Percentiles rank a stretch among this genome's conserved stretches.
Conservation (phyloP, 2,797 vertebrate species). For the Sphenopsis melanotis region DNA sequence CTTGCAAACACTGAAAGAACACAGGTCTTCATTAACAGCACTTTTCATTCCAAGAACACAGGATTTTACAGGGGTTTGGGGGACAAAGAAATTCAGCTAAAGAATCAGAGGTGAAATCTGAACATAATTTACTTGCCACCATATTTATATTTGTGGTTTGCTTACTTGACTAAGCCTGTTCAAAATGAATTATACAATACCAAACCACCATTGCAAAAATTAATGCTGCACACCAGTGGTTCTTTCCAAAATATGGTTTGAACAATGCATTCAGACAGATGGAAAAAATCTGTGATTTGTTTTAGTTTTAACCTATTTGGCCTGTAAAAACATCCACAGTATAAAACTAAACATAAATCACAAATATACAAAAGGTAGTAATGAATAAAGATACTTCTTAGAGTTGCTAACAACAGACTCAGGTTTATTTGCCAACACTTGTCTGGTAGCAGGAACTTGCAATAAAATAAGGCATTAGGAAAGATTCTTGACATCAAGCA, state of each 20-base stretch:
- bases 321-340: not conserved
- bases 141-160: not conserved
- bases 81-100: not conserved
- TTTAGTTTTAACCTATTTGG: not conserved
- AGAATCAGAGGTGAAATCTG: not conserved
- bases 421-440: not conserved
- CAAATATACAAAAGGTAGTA: not conserved
- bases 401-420: not conserved
- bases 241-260: not conserved
- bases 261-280: not conserved
- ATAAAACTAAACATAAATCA: not conserved
- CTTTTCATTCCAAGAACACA: not conserved
- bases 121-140: not conserved
- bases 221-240: not conserved
- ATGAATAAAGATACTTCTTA: not conserved
- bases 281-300: not conserved
- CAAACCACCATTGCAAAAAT: not conserved
- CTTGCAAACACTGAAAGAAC: constrained; percentile 88
- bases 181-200: not conserved
- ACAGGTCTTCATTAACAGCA: not conserved
- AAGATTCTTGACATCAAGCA: not conserved
- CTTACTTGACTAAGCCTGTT: not conserved
- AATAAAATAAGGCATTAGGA: not conserved
- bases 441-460: not conserved
- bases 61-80: not conserved